phyloP scores from a whole-genome alignment of 1,140 invertebrate genomes.

The Formica selysi region DNA sequence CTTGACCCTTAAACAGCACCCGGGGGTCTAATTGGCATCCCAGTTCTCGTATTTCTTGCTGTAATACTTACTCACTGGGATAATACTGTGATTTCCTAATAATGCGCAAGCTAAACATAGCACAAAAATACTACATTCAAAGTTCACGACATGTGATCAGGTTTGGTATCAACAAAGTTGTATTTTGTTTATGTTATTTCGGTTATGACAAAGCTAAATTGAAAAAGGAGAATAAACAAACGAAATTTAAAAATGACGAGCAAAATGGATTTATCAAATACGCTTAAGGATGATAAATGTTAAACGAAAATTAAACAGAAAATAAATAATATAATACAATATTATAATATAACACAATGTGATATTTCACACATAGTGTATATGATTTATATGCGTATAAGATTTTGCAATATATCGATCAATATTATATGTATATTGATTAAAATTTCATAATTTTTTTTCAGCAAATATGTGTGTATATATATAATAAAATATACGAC shows the following conservation, averaged over 20 bases:
- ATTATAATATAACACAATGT: neutral
- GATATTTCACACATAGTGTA: neutral
- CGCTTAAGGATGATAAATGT: neutral
- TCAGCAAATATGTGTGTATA: neutral
- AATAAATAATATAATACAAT: neutral
- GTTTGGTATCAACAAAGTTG: neutral
- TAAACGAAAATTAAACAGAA: neutral
- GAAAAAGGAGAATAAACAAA: neutral
- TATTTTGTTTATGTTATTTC: neutral
- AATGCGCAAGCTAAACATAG: neutral
- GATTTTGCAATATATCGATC: neutral
- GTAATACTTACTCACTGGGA: neutral
- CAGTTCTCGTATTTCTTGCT: neutral
- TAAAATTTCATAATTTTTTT: neutral
- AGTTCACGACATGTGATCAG: neutral
- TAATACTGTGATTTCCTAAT: slow-evolving; percentile 27
- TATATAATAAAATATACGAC: neutral
- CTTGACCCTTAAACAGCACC: neutral
- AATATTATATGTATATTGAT: neutral
- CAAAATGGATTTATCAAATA: neutral
- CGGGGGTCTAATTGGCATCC: neutral
- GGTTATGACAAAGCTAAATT: neutral
- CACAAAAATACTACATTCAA: neutral
- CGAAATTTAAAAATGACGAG: neutral
- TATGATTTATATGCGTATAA: neutral